Evolutionary conservation across 2,888 invertebrate species (phyloP).

Genomic region (Apamea sordens): DNA sequence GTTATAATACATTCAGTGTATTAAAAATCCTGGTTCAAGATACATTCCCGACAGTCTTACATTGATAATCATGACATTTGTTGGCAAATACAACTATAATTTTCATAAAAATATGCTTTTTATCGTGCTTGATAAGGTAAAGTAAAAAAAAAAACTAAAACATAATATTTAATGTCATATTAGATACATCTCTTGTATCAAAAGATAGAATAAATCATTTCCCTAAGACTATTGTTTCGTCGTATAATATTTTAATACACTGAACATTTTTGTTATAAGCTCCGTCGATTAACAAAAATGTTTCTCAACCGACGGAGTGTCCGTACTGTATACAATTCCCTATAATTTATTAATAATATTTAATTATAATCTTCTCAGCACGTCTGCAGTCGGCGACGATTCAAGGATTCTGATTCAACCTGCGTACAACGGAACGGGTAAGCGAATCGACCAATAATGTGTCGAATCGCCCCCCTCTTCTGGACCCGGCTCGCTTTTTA

Average conservation of each 20-base stretch:
- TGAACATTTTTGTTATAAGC: slow-evolving; percentile 56
- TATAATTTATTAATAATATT: slow-evolving; percentile 67
- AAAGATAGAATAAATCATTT: slow-evolving; percentile 44
- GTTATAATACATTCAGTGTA: slow-evolving; percentile 64
- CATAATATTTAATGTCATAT: slow-evolving; percentile 52
- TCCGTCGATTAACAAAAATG: slow-evolving; percentile 51
- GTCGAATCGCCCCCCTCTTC: slow-evolving; percentile 88
- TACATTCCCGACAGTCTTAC: slow-evolving; percentile 35
- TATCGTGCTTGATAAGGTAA: slow-evolving; percentile 54
- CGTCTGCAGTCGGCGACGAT: slow-evolving; percentile 51
- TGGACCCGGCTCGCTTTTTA: slow-evolving; percentile 82
- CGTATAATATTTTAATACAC: slow-evolving; percentile 66
- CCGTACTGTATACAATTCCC: slow-evolving; percentile 69
- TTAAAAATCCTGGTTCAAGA: slow-evolving; percentile 53
- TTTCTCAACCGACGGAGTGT: slow-evolving; percentile 44
- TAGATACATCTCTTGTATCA: slow-evolving; percentile 53
- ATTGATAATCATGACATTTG: slow-evolving; percentile 26
- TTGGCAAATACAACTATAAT: slow-evolving; percentile 30
- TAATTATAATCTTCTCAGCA: slow-evolving; percentile 61
- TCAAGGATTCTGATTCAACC: slow-evolving; percentile 90
- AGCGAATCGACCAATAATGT: slow-evolving; percentile 84
- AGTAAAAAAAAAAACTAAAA: slow-evolving; percentile 47
- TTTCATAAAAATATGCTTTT: slow-evolving; percentile 57
- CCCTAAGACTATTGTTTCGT: slow-evolving; percentile 37
- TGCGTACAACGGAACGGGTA: slow-evolving; percentile 89